These are phyloP conservation scores for Dasyprocta punctata DNA, from an alignment of 2,113 vertebrate species.

Conservation along the genomic window DNA sequence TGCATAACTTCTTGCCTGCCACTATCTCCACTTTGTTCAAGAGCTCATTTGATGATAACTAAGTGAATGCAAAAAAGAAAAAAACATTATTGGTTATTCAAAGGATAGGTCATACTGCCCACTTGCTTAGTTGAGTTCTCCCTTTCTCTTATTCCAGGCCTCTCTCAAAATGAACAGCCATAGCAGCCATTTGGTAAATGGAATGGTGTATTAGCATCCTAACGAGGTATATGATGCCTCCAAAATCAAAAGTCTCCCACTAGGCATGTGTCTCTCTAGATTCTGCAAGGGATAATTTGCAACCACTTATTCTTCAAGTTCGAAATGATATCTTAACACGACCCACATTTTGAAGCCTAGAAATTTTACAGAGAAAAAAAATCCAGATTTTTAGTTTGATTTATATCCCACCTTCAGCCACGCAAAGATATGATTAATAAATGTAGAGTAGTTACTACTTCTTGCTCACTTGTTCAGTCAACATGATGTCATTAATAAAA, in stretches of 20 bases:
- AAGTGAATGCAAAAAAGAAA: neutral
- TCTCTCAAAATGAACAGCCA: neutral
- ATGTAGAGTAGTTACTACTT: neutral
- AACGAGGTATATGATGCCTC: neutral
- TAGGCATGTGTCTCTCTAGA: neutral
- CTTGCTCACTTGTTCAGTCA: neutral
- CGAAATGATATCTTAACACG: neutral
- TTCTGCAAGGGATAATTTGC: neutral
- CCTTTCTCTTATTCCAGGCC: neutral
- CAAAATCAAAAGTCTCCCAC: neutral
- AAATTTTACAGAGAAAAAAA: neutral
- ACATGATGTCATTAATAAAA: neutral
- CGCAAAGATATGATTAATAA: neutral
- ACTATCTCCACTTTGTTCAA: neutral
- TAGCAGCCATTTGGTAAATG: neutral
- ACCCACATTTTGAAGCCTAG: neutral
- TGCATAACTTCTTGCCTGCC: no score
- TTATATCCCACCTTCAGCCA: neutral
- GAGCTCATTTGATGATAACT: neutral
- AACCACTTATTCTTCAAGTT: neutral
- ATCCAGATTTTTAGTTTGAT: neutral
- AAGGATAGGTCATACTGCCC: neutral
- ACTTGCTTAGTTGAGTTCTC: neutral
- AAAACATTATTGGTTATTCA: neutral
- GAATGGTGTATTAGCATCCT: neutral